A percentile compares a stretch with the other conserved stretches of the same genome.
phyloP scores from a whole-genome alignment of 2,113 vertebrate species.

The Peromyscus californicus region DNA sequence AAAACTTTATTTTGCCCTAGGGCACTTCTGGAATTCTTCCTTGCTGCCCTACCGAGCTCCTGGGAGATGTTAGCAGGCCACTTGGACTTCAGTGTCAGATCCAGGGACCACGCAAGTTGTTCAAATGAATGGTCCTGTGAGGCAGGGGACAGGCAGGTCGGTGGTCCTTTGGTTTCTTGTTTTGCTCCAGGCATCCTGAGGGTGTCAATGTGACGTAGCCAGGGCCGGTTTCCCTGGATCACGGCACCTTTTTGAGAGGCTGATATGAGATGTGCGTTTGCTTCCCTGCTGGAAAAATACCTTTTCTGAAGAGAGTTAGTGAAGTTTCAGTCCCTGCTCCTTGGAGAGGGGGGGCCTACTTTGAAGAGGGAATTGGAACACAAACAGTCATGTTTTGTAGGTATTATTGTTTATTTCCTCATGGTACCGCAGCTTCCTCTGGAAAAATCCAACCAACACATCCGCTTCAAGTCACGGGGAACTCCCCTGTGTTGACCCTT shows the following conservation, averaged over 20 bases:
- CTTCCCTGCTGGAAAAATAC: neutral
- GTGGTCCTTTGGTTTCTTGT: accelerated
- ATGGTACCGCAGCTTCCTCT: constrained; percentile 70
- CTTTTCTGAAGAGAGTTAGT: neutral
- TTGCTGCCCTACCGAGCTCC: too few species aligned
- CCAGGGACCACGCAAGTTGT: neutral
- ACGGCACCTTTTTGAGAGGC: neutral
- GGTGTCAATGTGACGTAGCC: accelerated
- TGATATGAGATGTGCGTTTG: neutral
- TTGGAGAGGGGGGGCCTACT: constrained; percentile 33
- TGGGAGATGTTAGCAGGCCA: too few species aligned
- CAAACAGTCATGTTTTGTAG: constrained; percentile 58
- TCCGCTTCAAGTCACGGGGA: constrained; percentile 74
- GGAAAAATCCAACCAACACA: constrained; percentile 76
- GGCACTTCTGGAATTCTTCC: neutral
- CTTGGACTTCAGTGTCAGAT: neutral
- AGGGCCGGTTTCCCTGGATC: neutral
- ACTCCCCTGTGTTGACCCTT: constrained; percentile 77
- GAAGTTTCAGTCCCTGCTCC: neutral
- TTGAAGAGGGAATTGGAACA: constrained; percentile 63
- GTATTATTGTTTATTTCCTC: constrained; percentile 72
- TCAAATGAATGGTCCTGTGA: neutral
- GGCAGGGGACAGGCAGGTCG: too few species aligned
- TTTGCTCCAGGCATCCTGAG: neutral
- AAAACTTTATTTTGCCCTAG: neutral